Evolutionary conservation across 2,888 invertebrate genomes (phyloP).

Genomic region (Drosophila sordidapex): DNA sequence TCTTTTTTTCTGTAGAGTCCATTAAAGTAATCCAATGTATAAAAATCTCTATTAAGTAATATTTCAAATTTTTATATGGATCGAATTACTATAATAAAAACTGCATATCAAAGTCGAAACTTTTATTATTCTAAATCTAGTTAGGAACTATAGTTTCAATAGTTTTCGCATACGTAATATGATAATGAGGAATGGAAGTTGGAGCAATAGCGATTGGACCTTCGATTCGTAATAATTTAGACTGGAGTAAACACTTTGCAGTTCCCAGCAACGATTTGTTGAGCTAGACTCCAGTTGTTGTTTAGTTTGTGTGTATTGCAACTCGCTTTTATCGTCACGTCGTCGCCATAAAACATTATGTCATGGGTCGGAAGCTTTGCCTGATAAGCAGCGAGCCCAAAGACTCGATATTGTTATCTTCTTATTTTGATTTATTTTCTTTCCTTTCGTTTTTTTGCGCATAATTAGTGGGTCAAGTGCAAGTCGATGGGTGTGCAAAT

Average conservation of each 20-base stretch:
- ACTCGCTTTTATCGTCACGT: conserved; percentile 68
- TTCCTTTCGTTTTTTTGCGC: background rate
- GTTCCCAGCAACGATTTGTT: conserved; percentile 20
- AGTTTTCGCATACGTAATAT: background rate
- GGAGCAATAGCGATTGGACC: background rate
- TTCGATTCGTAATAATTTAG: background rate
- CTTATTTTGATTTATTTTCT: background rate
- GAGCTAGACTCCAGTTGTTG: conserved; percentile 21
- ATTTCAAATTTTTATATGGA: background rate
- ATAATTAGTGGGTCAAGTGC: conserved; percentile 75
- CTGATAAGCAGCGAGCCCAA: conserved; percentile 34
- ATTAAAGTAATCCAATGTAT: background rate
- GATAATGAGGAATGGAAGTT: background rate
- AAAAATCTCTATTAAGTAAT: background rate
- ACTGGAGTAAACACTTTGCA: conserved; percentile 10
- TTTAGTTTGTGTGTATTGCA: conserved; percentile 1
- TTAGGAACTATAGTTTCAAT: background rate
- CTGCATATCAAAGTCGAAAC: background rate
- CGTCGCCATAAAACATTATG: conserved; percentile 63
- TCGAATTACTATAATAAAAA: background rate
- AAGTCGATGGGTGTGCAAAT: conserved; percentile 12
- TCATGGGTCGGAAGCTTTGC: conserved; percentile 45
- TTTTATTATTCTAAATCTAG: background rate
- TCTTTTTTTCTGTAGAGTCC: background rate
- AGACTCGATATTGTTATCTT: conserved; percentile 3